A percentile compares a stretch with the other conserved stretches of the same genome.
These are phyloP conservation scores for Lordiphosa fenestrarum DNA, from an alignment of 2,888 invertebrate genomes.

Conservation along the genomic window DNA sequence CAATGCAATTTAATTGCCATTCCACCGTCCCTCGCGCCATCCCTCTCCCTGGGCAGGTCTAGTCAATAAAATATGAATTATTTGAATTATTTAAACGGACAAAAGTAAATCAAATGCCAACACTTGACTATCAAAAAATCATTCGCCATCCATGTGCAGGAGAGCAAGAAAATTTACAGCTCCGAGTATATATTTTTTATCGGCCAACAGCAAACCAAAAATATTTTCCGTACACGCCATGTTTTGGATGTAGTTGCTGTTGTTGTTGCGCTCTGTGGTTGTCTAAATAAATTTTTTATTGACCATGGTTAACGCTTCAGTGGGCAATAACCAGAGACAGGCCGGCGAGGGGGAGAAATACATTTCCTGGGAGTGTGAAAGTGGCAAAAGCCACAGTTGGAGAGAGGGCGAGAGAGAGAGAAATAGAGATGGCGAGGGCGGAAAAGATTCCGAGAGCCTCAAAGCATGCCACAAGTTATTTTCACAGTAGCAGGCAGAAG, in stretches of 20 bases:
- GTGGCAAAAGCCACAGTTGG: constrained; percentile 57
- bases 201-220: constrained; percentile 44
- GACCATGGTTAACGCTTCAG: constrained; percentile 74
- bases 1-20: constrained; percentile 43
- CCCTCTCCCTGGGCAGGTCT: constrained; percentile 24
- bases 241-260: constrained; percentile 45
- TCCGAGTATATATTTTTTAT: constrained; percentile 44
- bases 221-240: constrained; percentile 32
- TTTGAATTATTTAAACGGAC: constrained; percentile 60
- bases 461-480: constrained; percentile 73
- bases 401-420: constrained; percentile 14
- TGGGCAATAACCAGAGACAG: constrained; percentile 54
- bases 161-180: constrained; percentile 28
- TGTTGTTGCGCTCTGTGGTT: constrained; percentile 65
- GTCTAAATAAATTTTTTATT: constrained; percentile 74
- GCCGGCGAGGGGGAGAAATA: background rate
- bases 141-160: background rate
- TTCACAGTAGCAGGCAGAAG: constrained; percentile 34
- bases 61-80: constrained; percentile 70
- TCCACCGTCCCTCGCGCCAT: background rate
- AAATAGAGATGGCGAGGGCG: background rate
- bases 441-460: constrained; percentile 52
- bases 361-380: constrained; percentile 32
- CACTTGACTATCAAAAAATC: constrained; percentile 37
- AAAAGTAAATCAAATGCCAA: constrained; percentile 64